Evolutionary conservation across 35 echinoderm and acorn worm species (phyloP), one percentile per base, ranked within the genome.

Genomic region (Eucidaris tribuloides): DNA sequence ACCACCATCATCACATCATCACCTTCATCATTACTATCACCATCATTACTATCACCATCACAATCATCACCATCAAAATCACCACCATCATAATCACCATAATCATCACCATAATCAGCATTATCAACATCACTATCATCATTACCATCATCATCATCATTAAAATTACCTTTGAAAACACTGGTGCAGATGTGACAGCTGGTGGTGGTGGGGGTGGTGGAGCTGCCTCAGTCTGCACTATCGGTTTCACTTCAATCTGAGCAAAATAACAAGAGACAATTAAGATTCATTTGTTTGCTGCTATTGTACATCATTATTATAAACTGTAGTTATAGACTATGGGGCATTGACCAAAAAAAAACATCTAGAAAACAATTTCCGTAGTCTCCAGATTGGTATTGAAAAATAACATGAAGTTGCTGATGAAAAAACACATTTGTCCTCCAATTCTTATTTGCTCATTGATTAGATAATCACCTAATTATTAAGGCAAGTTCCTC

Each of bases 151-250:
- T 52, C 48, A n/a, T n/a, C n/a, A n/a, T 11, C n/a, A 52, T 52
- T n/a, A 9, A 52, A 31, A 44, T 35, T 59, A 90, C 88, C 88
- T 90, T 90, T 22, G 88, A 77, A 58, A 90, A 90, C 24, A 83
- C 66, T 48, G 88, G 88, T 63, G 65, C 62, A 30, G 39, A 30
- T n/a, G 68, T 74, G 25, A 74, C 34, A 74, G 68, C 23, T 82
- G 82, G 82, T 80, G 90, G 46, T 86, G 77, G 87, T 76, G 87
- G 87, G 72, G 79, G 65, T 66, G 38, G 25, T 42, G 82, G 87
- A 48, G 27, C 61, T 45, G 61, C 59, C 35, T 19, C 56, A 40
- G 57, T 79, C n/a, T 35, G 78, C 77, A 46, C 85, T 54, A 60
- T 60, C 40, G 50, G 37, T 35, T 81, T 58, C 4, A 81, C 5